These are phyloP conservation scores for Labeo calbasu DNA, from an alignment of 2,797 vertebrate species.

Conservation along the genomic window DNA sequence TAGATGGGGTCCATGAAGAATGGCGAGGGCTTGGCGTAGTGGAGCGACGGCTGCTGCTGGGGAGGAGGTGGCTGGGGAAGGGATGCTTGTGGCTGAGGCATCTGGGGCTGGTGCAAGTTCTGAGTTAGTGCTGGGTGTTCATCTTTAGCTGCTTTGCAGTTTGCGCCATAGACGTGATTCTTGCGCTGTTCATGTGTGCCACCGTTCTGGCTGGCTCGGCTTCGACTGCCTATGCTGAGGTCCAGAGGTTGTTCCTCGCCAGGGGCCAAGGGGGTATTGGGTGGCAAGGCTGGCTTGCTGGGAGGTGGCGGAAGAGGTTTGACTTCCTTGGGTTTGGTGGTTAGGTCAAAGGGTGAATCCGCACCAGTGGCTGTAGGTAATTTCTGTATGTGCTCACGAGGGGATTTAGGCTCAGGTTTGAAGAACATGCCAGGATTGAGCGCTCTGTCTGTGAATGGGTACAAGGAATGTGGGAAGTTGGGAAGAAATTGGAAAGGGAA, in stretches of 20 bases:
- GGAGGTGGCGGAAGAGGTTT: constrained; percentile 81
- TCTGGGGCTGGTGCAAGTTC: constrained; percentile 76
- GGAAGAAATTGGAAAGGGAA: constrained; percentile 97
- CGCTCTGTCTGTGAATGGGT: constrained; percentile 86
- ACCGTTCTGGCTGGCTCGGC: constrained; percentile 88
- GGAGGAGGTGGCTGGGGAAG: constrained; percentile 78
- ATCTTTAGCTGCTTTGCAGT: constrained; percentile 81
- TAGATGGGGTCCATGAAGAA: constrained; percentile 99
- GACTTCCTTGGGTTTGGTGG: constrained; percentile 92
- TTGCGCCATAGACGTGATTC: constrained; percentile 88
- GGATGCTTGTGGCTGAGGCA: constrained; percentile 78
- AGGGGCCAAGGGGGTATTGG: constrained; percentile 67
- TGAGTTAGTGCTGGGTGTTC: constrained; percentile 82
- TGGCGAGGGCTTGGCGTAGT: constrained; percentile 97
- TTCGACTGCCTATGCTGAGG: constrained; percentile 93
- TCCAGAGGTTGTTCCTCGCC: constrained; percentile 95
- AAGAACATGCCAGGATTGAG: constrained; percentile 92
- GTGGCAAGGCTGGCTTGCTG: constrained; percentile 72
- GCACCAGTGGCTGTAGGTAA: constrained; percentile 74
- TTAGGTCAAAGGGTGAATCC: constrained; percentile 97
- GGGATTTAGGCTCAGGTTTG: constrained; percentile 95
- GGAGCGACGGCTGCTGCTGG: constrained; percentile 89
- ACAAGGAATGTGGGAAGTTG: constrained; percentile 93
- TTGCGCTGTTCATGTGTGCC: constrained; percentile 79
- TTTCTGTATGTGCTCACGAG: constrained; percentile 77